Conservation (phyloP, 1,140 invertebrate species). For the Chrysomallon squamiferum region DNA sequence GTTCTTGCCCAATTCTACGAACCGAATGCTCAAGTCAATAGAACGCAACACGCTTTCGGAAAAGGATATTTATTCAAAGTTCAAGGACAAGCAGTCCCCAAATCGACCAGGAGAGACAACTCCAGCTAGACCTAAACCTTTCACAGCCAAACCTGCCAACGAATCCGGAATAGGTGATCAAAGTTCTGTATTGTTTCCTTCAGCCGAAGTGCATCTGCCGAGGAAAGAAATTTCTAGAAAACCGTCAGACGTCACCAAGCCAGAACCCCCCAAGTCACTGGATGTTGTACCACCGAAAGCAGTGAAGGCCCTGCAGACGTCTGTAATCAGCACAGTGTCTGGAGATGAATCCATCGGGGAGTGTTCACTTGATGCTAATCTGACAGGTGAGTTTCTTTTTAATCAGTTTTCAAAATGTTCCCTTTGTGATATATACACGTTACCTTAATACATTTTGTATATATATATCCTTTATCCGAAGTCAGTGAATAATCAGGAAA, state of each 20-base stretch:
- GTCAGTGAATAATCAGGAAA: too few relatives aligned
- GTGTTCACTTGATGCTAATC: constrained; percentile 40
- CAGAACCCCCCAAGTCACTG: constrained; percentile 26
- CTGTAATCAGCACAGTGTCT: constrained; percentile 25
- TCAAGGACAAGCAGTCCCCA: constrained; percentile 45
- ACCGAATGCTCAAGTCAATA: constrained; percentile 41
- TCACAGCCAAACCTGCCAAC: constrained; percentile 1
- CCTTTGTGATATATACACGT: too few relatives aligned
- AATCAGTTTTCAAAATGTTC: too few relatives aligned
- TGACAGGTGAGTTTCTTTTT: constrained; percentile 30
- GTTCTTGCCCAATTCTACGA: constrained; percentile 26
- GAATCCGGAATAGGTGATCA: neutral
- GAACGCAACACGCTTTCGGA: constrained; percentile 39
- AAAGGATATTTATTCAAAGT: constrained; percentile 38
- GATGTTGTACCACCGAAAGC: constrained; percentile 22
- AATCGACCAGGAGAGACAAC: constrained; percentile 12
- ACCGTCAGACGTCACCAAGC: constrained; percentile 4
- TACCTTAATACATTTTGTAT: too few relatives aligned
- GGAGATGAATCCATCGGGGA: constrained; percentile 45
- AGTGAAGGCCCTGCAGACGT: constrained; percentile 16
- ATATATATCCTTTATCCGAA: too few relatives aligned
- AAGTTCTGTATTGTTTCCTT: neutral
- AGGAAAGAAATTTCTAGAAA: neutral
- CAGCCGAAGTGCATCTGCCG: neutral
- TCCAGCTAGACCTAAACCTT: constrained; percentile 5